phyloP scores from a whole-genome alignment of 53 echinoderm and acorn worm species.

The Paracentrotus lividus region DNA sequence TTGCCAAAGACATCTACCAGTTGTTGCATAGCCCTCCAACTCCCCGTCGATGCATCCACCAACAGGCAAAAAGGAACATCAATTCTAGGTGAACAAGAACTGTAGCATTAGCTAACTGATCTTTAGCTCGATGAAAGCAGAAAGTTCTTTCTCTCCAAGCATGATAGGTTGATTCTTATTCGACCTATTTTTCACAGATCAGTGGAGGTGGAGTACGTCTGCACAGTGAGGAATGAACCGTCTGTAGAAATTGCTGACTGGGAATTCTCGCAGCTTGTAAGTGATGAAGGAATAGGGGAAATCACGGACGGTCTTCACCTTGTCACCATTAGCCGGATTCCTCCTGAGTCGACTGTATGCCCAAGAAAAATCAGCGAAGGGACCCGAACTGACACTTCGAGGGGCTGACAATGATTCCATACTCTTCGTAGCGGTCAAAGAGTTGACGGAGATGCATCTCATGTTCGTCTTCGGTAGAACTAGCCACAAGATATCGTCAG shows the following conservation, averaged over 20 bases:
- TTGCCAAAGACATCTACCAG: conserved; percentile 33
- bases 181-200: conserved; percentile 7
- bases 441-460: conserved; percentile 40
- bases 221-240: conserved; percentile 75
- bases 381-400: conserved; percentile 65
- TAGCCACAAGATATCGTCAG: conserved; percentile 79
- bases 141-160: too few species aligned
- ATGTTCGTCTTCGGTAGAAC: conserved; percentile 56
- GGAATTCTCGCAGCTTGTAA: conserved; percentile 7
- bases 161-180: conserved; percentile 54
- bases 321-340: conserved; percentile 42
- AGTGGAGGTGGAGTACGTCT: conserved; percentile 46
- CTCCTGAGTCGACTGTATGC: conserved; percentile 64
- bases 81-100: background rate
- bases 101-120: conserved; percentile 2
- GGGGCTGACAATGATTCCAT: conserved; percentile 70
- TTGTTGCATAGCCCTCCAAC: conserved; percentile 68
- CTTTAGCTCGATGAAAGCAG: conserved; percentile 45
- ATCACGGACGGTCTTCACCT: conserved; percentile 58
- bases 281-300: too few species aligned
- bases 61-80: background rate
- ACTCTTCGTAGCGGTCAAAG: conserved; percentile 55
- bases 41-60: conserved; percentile 57
- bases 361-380: too few species aligned
- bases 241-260: too few species aligned